phyloP scores from a whole-genome alignment of 2,888 invertebrate genomes.

The Bibio marci region DNA sequence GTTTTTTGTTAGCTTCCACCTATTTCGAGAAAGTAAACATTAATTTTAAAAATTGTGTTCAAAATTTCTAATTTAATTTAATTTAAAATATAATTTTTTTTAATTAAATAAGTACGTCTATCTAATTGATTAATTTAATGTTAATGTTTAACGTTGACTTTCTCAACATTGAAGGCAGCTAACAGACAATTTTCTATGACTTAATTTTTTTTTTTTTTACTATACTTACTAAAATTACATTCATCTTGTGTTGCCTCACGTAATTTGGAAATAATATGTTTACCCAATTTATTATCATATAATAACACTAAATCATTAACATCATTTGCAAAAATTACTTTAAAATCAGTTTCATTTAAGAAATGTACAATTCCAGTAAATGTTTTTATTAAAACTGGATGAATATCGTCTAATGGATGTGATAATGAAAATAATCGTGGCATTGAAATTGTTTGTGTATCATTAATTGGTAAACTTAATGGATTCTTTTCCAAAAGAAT shows the following conservation, averaged over 20 bases:
- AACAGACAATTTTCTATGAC: too few relatives aligned
- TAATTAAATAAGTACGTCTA: slow-evolving; percentile 18
- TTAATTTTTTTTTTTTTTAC: too few relatives aligned
- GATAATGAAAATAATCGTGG: slow-evolving; percentile 73
- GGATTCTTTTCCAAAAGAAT: slow-evolving; percentile 63
- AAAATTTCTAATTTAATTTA: too few relatives aligned
- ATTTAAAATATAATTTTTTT: slow-evolving; percentile 16
- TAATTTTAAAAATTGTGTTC: too few relatives aligned
- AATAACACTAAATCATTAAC: slow-evolving; percentile 67
- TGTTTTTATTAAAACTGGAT: slow-evolving; percentile 61
- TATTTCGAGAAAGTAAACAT: too few relatives aligned
- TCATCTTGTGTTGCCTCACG: slow-evolving; percentile 61
- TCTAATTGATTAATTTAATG: slow-evolving; percentile 12
- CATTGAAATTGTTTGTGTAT: slow-evolving; percentile 31
- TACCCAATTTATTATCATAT: slow-evolving; percentile 57
- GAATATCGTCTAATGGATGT: slow-evolving; percentile 82
- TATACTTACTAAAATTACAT: slow-evolving; percentile 36
- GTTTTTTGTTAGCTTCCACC: too few relatives aligned
- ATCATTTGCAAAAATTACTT: slow-evolving; percentile 57
- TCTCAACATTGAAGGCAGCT: too few relatives aligned
- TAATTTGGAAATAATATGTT: slow-evolving; percentile 69
- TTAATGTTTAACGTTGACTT: too few relatives aligned
- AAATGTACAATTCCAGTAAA: slow-evolving; percentile 38
- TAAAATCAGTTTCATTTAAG: slow-evolving; percentile 40
- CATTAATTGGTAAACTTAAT: slow-evolving; percentile 19